These are phyloP conservation scores for Orthosia gracilis DNA, from an alignment of 2,888 invertebrate genomes.

Conservation along the genomic window DNA sequence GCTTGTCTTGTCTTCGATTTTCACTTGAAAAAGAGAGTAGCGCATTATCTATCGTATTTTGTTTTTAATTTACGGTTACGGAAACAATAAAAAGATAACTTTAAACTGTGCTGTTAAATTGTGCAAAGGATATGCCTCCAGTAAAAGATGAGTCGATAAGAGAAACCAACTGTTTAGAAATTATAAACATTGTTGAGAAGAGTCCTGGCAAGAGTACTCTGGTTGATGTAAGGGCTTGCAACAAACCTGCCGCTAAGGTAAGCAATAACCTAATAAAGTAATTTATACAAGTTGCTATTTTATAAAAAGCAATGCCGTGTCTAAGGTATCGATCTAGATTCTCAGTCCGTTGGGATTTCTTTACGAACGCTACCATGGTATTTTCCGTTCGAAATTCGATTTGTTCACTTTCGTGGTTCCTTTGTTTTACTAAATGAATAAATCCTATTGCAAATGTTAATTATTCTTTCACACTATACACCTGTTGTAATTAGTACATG, in stretches of 20 bases:
- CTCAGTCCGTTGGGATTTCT: constrained; percentile 13
- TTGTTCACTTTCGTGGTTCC: not conserved
- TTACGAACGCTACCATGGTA: constrained; percentile 31
- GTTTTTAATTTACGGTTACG: constrained; percentile 42
- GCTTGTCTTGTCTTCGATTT: constrained; percentile 71
- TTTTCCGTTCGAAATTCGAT: constrained; percentile 42
- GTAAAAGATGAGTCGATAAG: constrained; percentile 89
- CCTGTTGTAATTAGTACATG: constrained; percentile 12
- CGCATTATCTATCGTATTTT: constrained; percentile 36
- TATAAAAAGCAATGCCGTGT: constrained; percentile 10
- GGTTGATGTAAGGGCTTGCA: constrained; percentile 93
- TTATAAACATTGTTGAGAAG: constrained; percentile 87
- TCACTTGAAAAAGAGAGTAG: constrained; percentile 61
- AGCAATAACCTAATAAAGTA: constrained; percentile 63
- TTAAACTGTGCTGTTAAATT: constrained; percentile 56
- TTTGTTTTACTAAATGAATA: constrained; percentile 14
- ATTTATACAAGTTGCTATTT: constrained; percentile 6
- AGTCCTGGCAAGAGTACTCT: constrained; percentile 88
- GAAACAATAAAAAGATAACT: constrained; percentile 30
- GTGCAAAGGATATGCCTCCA: constrained; percentile 88
- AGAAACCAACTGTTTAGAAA: constrained; percentile 88
- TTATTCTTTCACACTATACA: constrained; percentile 5
- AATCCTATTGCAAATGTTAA: not conserved
- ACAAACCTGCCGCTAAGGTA: constrained; percentile 93
- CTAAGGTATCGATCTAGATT: constrained; percentile 46